These are phyloP conservation scores for Agrotis clavis DNA, from an alignment of 2,888 invertebrate genomes.

Conservation along the genomic window DNA sequence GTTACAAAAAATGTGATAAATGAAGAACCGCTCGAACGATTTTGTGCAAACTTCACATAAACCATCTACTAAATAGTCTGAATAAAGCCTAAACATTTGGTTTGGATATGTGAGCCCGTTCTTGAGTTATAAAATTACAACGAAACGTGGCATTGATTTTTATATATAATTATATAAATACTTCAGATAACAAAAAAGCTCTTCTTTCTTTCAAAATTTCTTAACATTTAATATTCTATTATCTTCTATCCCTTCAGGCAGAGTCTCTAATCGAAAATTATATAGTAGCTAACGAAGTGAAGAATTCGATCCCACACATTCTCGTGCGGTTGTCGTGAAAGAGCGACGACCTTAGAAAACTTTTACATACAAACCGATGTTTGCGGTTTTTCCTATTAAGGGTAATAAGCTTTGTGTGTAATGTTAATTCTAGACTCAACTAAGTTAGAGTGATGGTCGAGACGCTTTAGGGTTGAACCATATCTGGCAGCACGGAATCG, in stretches of 20 bases:
- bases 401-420: conserved; percentile 15
- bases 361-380: not conserved
- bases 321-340: not conserved
- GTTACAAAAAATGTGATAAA: too few relatives aligned
- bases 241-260: not conserved
- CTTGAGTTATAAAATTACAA: too few relatives aligned
- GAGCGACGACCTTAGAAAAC: not conserved
- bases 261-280: conserved; percentile 13
- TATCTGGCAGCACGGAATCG: too few relatives aligned
- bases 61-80: too few relatives aligned
- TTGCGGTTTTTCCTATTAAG: not conserved
- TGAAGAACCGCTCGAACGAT: too few relatives aligned
- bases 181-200: not conserved
- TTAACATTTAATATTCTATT: not conserved
- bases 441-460: not conserved
- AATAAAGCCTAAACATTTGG: too few relatives aligned
- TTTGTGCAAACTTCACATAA: too few relatives aligned
- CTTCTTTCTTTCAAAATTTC: not conserved
- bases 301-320: not conserved
- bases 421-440: not conserved
- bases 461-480: too few relatives aligned
- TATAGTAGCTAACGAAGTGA: not conserved
- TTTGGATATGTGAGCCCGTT: too few relatives aligned
- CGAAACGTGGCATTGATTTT: too few relatives aligned
- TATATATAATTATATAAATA: too few relatives aligned